These are phyloP conservation scores for Aelia acuminata DNA, from an alignment of 2,888 invertebrate genomes.

Conservation along the genomic window DNA sequence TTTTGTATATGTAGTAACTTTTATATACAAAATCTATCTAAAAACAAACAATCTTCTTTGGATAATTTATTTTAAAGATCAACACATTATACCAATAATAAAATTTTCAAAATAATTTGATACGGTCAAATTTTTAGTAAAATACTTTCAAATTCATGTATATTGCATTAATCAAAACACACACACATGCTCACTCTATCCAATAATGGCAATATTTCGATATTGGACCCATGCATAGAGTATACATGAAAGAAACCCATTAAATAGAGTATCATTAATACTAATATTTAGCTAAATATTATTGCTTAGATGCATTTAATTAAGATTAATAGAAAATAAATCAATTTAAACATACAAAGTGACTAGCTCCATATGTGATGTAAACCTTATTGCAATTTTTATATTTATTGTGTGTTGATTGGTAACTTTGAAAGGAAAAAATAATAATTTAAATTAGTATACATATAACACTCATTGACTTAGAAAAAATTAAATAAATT, in stretches of 20 bases:
- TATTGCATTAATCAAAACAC: neutral
- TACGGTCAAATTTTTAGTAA: neutral
- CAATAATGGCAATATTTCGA: no score
- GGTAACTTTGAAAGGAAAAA: neutral
- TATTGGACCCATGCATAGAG: no score
- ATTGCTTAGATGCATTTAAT: neutral
- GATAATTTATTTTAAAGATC: neutral
- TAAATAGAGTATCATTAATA: no score
- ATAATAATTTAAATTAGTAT: neutral
- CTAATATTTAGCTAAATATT: no score
- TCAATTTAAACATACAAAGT: neutral
- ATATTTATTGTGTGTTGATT: neutral
- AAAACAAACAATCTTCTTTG: no score
- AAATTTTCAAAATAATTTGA: neutral
- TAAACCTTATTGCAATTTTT: neutral
- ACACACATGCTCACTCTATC: neutral
- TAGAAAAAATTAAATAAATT: neutral
- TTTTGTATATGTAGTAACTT: neutral
- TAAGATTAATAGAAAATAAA: neutral
- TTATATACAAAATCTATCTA: neutral
- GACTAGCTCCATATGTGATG: slow-evolving; percentile 6
- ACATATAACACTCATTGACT: neutral
- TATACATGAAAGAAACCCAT: no score
- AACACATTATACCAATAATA: neutral
- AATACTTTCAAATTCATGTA: neutral